phyloP scores from a whole-genome alignment of 2,113 vertebrate genomes.

The Eidolon helvum region DNA sequence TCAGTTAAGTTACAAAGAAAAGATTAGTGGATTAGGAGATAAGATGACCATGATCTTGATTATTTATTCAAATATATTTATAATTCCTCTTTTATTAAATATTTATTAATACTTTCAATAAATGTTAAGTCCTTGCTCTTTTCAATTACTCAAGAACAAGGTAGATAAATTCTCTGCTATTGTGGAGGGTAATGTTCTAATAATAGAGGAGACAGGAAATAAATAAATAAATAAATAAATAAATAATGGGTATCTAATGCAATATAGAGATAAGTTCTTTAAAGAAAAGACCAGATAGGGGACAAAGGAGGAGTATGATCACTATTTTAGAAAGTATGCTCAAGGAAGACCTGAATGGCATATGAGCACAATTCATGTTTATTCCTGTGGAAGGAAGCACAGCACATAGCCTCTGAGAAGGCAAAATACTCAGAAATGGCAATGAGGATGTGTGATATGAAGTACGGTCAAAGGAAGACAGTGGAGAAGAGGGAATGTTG shows the following conservation, averaged over 20 bases:
- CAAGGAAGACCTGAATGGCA: background rate
- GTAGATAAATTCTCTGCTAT: background rate
- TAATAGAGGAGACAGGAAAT: background rate
- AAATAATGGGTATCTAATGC: background rate
- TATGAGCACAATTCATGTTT: background rate
- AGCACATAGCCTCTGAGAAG: background rate
- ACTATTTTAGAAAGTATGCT: background rate
- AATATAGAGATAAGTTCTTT: background rate
- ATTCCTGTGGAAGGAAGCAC: background rate
- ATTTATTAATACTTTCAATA: background rate
- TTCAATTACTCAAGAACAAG: background rate
- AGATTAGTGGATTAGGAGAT: background rate
- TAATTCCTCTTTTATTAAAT: background rate
- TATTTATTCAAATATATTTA: background rate
- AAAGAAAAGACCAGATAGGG: background rate
- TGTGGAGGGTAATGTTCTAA: background rate
- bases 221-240: background rate
- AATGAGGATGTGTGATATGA: background rate
- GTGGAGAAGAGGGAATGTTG: background rate
- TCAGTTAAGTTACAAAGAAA: background rate
- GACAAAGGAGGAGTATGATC: background rate
- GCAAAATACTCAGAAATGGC: background rate
- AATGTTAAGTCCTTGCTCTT: background rate
- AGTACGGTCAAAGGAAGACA: no score
- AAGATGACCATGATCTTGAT: background rate